Base-by-base conservation (phyloP, 2,888 invertebrate species). In the Drosophila cognata region DNA sequence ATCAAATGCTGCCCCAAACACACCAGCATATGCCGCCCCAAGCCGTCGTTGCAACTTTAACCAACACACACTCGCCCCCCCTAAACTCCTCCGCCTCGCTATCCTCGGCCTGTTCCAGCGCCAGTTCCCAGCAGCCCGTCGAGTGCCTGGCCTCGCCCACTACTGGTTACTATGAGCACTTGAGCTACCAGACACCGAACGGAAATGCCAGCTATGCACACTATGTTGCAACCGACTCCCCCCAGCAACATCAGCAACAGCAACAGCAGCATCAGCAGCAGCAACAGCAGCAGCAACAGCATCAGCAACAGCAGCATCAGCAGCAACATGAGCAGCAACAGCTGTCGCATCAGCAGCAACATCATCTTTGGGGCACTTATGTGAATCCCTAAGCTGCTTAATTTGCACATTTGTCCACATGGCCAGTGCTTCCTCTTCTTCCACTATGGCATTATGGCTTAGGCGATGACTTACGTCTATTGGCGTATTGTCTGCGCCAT, bases 361-460 rank as follows among this genome's bases (percentile, higher is more conserved):
- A 84, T 67, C 90, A 92, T 82, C 83, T 91, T 65, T 92, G 92
- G 92, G 82, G 88, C 81, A 91, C 88, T 85, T 92, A 92, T 87
- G 91, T 90, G 82, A 91, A 90, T 89, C 90, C 91, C 71, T 91
- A 91, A 91, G 81, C 84, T 77, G 77, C 87, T 86, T 86, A 71
- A 85, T 88, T 81, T 84, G 84, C 70, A 70, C 80, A 85, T 77
- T 80, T 75, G 71, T 74, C 68, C 71, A 51, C 58, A 61, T 64
- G 63, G 63, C 61, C 61, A 38, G 25, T 21, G 13, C 53, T 55
- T 11, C 50, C 16, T 21, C 29, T n/a, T 10, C 13, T 35, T 41
- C 56, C 65, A 53, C 56, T 58, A 33, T 33, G 33, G 33, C 33
- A 33, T 85, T 79, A 73, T 70, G 76, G 76, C 63, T 73, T 56